Evolutionary conservation across 2,113 vertebrate genomes (phyloP).

Genomic region (Dasyurus viverrinus): DNA sequence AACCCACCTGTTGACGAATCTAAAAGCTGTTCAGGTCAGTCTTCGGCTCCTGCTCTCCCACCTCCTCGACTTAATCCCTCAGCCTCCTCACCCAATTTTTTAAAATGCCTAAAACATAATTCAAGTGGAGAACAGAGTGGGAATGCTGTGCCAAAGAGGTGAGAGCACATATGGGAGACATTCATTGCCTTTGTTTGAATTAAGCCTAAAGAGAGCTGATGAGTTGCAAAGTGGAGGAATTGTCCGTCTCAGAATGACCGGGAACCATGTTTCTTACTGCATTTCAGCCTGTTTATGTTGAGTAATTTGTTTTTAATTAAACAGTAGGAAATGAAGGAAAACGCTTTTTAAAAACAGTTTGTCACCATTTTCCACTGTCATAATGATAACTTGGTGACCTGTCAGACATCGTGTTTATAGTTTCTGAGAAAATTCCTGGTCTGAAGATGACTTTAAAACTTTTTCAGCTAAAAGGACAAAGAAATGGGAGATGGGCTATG

Average conservation of each 20-base stretch:
- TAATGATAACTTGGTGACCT: neutral
- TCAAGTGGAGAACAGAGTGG: slow-evolving; percentile 85
- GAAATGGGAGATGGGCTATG: slow-evolving; percentile 34
- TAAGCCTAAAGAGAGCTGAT: neutral
- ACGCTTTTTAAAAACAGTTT: neutral
- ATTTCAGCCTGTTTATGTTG: too few species aligned
- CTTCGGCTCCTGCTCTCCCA: slow-evolving; percentile 74
- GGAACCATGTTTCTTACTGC: neutral
- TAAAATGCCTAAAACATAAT: slow-evolving; percentile 86
- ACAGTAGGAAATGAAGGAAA: neutral
- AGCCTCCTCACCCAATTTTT: slow-evolving; percentile 86
- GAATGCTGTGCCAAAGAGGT: slow-evolving; percentile 87
- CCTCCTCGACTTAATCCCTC: slow-evolving; percentile 83
- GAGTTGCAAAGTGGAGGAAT: neutral
- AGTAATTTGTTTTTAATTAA: neutral
- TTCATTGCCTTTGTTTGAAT: slow-evolving; percentile 8
- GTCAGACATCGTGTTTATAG: neutral
- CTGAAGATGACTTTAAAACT: neutral
- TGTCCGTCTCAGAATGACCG: accelerated
- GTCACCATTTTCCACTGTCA: neutral
- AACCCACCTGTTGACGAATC: slow-evolving; percentile 65
- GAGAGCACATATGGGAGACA: slow-evolving; percentile 75
- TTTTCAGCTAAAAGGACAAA: slow-evolving; percentile 23
- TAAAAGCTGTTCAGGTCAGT: slow-evolving; percentile 76
- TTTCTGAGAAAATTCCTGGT: neutral